A percentile compares a stretch with the other conserved stretches of the same genome.
phyloP scores from a whole-genome alignment of 2,888 invertebrate genomes.

The Uropetala carovei region DNA sequence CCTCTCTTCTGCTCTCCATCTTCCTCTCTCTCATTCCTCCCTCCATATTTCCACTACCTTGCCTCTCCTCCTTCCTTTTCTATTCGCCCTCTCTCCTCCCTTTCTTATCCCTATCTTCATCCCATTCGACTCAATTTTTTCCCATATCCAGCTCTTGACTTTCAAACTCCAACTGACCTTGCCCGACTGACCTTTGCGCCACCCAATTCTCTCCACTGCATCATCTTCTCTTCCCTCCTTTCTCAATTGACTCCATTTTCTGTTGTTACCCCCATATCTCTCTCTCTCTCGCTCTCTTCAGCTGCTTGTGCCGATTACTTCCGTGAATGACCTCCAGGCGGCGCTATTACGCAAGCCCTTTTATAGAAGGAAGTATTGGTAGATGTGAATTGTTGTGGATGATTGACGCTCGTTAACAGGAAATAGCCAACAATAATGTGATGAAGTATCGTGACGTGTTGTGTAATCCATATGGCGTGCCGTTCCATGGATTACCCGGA shows the following conservation, averaged over 20 bases:
- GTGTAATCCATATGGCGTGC: background rate
- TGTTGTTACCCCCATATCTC: background rate
- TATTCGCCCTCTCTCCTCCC: too few relatives aligned
- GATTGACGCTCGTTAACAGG: constrained; percentile 19
- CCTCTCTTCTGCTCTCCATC: too few relatives aligned
- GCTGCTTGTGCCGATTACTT: background rate
- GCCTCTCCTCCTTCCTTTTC: too few relatives aligned
- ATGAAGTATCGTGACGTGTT: background rate
- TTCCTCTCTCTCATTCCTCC: too few relatives aligned
- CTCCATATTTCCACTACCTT: too few relatives aligned
- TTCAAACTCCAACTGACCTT: too few relatives aligned
- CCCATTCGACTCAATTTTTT: too few relatives aligned
- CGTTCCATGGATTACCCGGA: background rate
- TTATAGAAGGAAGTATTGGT: background rate
- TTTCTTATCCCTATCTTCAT: too few relatives aligned
- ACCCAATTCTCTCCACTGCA: too few relatives aligned
- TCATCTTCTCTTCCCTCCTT: background rate
- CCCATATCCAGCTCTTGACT: too few relatives aligned
- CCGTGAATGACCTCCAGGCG: constrained; percentile 11
- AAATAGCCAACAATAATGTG: background rate
- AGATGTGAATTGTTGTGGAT: constrained; percentile 8
- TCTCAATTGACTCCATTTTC: background rate
- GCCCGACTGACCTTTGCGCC: too few relatives aligned
- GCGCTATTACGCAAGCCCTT: background rate
- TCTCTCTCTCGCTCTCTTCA: background rate